phyloP scores from a whole-genome alignment of 1,140 invertebrate species.

The Penaeus chinensis region DNA sequence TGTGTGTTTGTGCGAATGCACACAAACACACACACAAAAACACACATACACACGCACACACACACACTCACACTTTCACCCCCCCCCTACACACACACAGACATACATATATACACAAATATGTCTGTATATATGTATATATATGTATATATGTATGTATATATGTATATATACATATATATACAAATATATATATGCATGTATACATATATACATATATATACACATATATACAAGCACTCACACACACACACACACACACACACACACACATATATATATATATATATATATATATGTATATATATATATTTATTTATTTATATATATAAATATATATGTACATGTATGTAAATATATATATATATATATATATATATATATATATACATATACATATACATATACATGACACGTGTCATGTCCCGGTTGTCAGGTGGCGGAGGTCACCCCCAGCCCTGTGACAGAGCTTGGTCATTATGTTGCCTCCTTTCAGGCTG shows the following conservation, averaged over 20 bases:
- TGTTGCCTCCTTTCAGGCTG: no score
- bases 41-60: neutral
- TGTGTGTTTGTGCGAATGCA: no score
- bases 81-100: neutral
- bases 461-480: no score
- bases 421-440: no score
- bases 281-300: neutral
- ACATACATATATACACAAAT: neutral
- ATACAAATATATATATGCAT: neutral
- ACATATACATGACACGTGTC: neutral
- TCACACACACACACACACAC: neutral
- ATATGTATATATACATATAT: neutral
- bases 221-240: neutral
- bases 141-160: neutral
- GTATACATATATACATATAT: slow-evolving; percentile 5
- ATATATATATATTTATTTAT: neutral
- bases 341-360: neutral
- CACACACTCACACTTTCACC: no score
- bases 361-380: neutral
- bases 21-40: no score
- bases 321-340: slow-evolving; percentile 2
- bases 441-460: no score
- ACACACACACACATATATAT: neutral
- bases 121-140: slow-evolving; percentile 5
- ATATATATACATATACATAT: neutral